These are phyloP conservation scores for Melospiza georgiana DNA, from an alignment of 2,113 vertebrate genomes.

Conservation along the genomic window DNA sequence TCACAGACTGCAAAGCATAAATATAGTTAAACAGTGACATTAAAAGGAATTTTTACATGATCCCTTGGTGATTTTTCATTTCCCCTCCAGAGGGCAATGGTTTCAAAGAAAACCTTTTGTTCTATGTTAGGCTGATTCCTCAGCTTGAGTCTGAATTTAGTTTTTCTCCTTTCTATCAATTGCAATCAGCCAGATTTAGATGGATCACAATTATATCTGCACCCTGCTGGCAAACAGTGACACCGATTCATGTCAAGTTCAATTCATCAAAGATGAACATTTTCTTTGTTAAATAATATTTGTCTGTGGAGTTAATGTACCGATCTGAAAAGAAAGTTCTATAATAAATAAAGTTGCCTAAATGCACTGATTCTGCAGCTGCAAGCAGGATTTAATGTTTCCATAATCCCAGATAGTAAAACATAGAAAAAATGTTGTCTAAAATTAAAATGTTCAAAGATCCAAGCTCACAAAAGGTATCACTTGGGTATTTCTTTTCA, in stretches of 20 bases:
- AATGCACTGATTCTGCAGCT: neutral
- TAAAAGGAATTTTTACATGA: neutral
- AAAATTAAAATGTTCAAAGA: neutral
- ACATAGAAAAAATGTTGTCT: neutral
- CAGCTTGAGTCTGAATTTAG: neutral
- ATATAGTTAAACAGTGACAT: neutral
- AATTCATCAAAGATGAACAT: neutral
- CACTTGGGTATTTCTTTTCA: neutral
- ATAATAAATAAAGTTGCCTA: neutral
- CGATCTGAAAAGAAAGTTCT: neutral
- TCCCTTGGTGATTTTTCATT: constrained; percentile 26
- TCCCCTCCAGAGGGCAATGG: constrained; percentile 64
- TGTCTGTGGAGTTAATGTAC: neutral
- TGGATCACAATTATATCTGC: neutral
- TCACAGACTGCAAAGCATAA: neutral
- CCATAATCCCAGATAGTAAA: neutral
- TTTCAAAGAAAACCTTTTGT: constrained; percentile 40
- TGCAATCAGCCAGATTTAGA: neutral
- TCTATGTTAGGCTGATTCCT: neutral
- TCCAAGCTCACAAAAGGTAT: neutral
- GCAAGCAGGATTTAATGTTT: neutral
- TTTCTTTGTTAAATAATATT: neutral
- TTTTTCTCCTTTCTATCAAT: neutral
- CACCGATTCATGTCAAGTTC: neutral
- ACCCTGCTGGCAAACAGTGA: neutral